These are phyloP conservation scores for Sebastes hubbsi DNA, from an alignment of 2,797 vertebrate species.

Conservation along the genomic window DNA sequence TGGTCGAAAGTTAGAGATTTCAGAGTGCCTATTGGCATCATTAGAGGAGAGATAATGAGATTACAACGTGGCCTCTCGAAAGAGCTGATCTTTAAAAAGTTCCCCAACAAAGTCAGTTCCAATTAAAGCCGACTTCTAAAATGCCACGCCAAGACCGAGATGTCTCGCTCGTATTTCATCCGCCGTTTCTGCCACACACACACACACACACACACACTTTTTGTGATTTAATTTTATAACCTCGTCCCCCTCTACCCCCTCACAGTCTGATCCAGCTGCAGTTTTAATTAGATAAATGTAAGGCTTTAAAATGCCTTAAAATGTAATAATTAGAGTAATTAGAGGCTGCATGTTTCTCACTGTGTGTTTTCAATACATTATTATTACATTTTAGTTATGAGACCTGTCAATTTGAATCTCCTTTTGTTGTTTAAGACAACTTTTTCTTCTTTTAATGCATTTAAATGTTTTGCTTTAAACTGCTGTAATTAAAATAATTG, in stretches of 20 bases:
- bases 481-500: not conserved
- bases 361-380: not conserved
- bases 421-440: not conserved
- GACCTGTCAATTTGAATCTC: not conserved
- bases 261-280: not conserved
- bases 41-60: conserved; percentile 46
- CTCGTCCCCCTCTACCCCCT: not conserved
- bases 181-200: not conserved
- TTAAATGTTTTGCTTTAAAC: not conserved
- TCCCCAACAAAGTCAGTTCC: conserved; percentile 32
- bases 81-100: conserved; percentile 61
- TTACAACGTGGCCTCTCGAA: conserved; percentile 5
- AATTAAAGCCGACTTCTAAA: conserved; percentile 39
- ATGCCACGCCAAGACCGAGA: conserved; percentile 25
- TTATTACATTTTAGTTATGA: not conserved
- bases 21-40: conserved; percentile 28
- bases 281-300: not conserved
- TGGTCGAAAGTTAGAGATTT: conserved; percentile 12
- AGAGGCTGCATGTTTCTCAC: not conserved
- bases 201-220: not conserved
- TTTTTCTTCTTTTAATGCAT: not conserved
- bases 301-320: not conserved
- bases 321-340: not conserved
- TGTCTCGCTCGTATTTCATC: not conserved
- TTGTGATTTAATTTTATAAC: not conserved